phyloP scores from a whole-genome alignment of 2,113 vertebrate genomes.

The Lophochroa leadbeateri region DNA sequence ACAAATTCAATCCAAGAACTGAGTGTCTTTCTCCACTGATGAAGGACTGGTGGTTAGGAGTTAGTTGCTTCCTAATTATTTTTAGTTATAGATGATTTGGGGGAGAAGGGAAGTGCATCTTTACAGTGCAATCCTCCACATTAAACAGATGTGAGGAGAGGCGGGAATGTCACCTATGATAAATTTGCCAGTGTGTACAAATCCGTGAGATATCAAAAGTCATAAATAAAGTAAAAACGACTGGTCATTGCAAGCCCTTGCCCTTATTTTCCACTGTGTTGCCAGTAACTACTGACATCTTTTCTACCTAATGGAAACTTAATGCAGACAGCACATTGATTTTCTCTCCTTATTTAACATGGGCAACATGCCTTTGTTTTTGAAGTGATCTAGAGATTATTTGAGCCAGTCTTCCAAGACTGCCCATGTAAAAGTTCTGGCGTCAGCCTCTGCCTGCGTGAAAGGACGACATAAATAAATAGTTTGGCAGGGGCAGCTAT shows the following conservation, averaged over 20 bases:
- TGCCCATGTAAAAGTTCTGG: not conserved
- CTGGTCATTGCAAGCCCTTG: not conserved
- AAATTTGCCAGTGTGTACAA: not conserved
- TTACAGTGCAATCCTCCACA: not conserved
- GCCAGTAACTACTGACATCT: not conserved
- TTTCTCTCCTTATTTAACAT: not conserved
- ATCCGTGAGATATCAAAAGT: not conserved
- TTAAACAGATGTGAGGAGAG: not conserved
- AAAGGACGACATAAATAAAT: not conserved
- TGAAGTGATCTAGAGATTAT: not conserved
- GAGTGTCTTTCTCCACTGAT: not conserved
- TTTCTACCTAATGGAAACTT: not conserved
- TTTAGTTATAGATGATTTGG: not conserved
- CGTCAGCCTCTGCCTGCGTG: not conserved
- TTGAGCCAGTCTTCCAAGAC: not conserved
- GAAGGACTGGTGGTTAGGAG: not conserved
- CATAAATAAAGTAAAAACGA: not conserved
- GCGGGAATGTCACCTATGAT: not conserved
- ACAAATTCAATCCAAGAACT: not conserved
- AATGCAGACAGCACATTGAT: not conserved
- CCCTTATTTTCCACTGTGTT: not conserved
- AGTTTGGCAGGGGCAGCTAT: not conserved
- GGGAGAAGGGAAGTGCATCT: fast-evolving
- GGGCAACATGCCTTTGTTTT: not conserved
- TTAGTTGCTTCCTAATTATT: not conserved